Evolutionary conservation across 92 coral and sea anemone species (phyloP).

Genomic region (Phenganax stokvisi): DNA sequence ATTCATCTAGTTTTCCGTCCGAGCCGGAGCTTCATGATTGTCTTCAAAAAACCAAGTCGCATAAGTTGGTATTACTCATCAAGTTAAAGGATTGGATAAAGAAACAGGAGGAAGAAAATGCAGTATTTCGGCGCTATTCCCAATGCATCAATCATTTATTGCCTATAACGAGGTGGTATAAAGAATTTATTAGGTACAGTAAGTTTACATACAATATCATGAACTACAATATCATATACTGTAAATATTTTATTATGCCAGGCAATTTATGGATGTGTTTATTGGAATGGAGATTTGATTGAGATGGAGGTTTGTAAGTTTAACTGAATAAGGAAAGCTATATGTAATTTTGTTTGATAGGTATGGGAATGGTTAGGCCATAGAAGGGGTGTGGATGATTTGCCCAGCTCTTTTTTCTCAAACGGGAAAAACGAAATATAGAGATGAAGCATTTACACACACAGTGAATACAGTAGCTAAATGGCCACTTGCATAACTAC

Average conservation of each 20-base stretch:
- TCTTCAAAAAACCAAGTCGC: not conserved
- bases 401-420: constrained; percentile 11
- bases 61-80: constrained; percentile 27
- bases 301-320: too few relatives aligned
- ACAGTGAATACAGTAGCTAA: constrained; percentile 3
- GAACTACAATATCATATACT: not conserved
- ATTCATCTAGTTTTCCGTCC: constrained; percentile 28
- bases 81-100: constrained; percentile 31
- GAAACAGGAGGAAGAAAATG: not conserved
- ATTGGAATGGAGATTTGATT: too few relatives aligned
- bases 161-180: constrained; percentile 52
- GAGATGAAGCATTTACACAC: constrained; percentile 25
- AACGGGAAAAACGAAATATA: constrained; percentile 12
- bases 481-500: constrained; percentile 26
- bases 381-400: constrained; percentile 42
- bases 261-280: not conserved
- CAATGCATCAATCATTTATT: constrained; percentile 40
- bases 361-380: constrained; percentile 46
- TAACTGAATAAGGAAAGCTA: not conserved
- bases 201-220: not conserved
- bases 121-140: constrained; percentile 33
- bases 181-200: constrained; percentile 31
- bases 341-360: not conserved
- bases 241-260: not conserved
- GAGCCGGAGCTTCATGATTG: constrained; percentile 32